These are phyloP conservation scores for Clarias batrachus DNA, from an alignment of 2,113 vertebrate genomes.

Conservation along the genomic window DNA sequence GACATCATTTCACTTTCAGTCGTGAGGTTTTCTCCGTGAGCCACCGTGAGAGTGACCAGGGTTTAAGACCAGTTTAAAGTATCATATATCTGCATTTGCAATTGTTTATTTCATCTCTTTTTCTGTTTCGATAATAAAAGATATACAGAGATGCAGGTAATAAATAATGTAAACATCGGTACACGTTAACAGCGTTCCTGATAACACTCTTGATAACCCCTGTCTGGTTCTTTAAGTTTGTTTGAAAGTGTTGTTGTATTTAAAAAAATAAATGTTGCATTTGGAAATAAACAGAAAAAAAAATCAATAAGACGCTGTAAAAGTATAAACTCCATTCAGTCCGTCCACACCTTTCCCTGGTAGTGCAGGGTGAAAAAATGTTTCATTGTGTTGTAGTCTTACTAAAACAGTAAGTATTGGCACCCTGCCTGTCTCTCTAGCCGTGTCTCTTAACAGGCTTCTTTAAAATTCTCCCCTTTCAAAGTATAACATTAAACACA, in stretches of 20 bases:
- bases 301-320: background rate
- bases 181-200: background rate
- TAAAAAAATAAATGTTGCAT: background rate
- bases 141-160: background rate
- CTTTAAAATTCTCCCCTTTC: no score
- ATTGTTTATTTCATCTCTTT: background rate
- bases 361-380: background rate
- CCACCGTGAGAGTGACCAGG: background rate
- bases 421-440: background rate
- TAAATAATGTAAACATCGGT: no score
- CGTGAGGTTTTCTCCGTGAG: background rate
- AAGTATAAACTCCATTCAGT: background rate
- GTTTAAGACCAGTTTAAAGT: background rate
- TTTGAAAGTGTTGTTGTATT: background rate
- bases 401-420: no score
- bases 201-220: background rate
- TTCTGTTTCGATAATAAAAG: no score
- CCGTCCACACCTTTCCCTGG: background rate
- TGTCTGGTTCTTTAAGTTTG: background rate
- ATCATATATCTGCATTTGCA: background rate
- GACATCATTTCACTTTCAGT: background rate
- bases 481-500: no score
- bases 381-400: no score
- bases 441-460: no score
- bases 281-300: background rate